Base-by-base conservation (phyloP, 2,797 vertebrate species). In the Diplodus sargus region DNA sequence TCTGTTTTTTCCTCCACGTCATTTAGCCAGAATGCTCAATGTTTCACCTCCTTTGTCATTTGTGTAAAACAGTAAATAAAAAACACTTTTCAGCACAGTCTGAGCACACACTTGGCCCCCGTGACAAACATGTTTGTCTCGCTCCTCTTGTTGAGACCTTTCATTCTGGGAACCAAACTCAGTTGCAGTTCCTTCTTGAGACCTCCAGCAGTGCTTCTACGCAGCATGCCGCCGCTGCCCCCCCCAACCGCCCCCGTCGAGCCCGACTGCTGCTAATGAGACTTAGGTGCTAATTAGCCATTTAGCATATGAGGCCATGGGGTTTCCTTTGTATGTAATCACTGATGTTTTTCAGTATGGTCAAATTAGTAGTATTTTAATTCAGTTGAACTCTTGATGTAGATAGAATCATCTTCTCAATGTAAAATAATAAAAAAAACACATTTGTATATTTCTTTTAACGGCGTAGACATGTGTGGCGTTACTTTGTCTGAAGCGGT, bases 181-280 rank as follows among this genome's bases (percentile, higher is more conserved):
- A 30, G 54, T 15, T 63, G 9, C 42, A 48, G 30, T 77, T 75
- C 22, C 28, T 70, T 16, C 42, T 43, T 0, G 0, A 54, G 63
- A 63, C 47, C 53, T 61, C 59, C 8, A 16, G 25, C 66, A 42
- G 74, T 1, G 52, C 13, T n/a, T 34, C 20, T 20, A n/a, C 49
- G 0, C 81, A 76, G 62, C 82, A 39, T 16, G 18, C 39, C 0
- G 20, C 76, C n/a, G 45, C 57, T 43, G 28, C 25, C 10, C 66
- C 25, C 25, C 25, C 25, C 25, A 2, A 25, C 61, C n/a, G n/a
- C n/a, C n/a, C 74, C 54, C 69, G 47, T 18, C 3, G 23, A 71
- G 62, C 9, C 23, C 7, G n/a, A 56, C 51, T 20, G 53, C 73
- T 60, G 67, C 74, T 83, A 88, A 88, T 83, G 78, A 89, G 67